Conservation (phyloP, 2,113 vertebrate genomes). For the Taxidea taxus region DNA sequence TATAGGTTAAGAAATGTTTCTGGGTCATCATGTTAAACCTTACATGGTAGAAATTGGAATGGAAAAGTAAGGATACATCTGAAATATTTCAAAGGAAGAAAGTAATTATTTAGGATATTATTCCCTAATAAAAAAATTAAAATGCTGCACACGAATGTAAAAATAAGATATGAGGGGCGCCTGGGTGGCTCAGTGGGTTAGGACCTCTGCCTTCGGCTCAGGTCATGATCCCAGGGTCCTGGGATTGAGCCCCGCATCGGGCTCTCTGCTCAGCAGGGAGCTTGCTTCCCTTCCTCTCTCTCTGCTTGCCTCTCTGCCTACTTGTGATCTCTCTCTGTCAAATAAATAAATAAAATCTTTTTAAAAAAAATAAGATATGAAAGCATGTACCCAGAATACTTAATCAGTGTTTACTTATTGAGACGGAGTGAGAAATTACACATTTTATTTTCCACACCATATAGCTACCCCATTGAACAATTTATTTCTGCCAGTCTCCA, state of each 20-base stretch:
- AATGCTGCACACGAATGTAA: neutral
- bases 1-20: neutral
- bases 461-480: neutral
- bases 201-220: too few species aligned
- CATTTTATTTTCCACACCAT: neutral
- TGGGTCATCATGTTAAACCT: neutral
- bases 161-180: neutral
- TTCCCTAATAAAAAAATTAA: neutral
- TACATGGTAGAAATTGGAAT: neutral
- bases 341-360: too few species aligned
- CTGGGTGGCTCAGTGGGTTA: too few species aligned
- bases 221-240: too few species aligned
- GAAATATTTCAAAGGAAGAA: neutral
- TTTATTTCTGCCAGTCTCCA: neutral
- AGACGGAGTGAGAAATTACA: neutral
- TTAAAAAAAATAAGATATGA: constrained; percentile 6
- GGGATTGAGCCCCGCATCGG: too few species aligned
- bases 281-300: too few species aligned
- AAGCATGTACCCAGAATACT: neutral
- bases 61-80: neutral
- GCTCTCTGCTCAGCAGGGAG: too few species aligned
- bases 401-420: neutral
- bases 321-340: too few species aligned
- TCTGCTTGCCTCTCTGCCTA: too few species aligned
- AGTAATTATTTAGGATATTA: neutral